phyloP scores from a whole-genome alignment of 2,888 invertebrate species.

The Hypselothyrea guttata region DNA sequence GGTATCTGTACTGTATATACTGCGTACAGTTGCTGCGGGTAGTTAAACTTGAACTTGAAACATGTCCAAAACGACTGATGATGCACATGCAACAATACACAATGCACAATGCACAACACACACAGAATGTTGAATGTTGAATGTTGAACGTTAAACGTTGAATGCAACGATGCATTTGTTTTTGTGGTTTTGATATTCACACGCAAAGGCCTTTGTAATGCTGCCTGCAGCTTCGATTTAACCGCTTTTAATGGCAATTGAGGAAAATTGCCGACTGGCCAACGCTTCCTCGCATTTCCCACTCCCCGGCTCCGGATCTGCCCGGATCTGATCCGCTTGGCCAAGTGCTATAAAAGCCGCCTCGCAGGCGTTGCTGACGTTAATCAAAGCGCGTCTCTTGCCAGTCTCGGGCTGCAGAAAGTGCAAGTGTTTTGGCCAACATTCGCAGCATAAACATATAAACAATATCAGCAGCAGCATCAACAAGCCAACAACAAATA shows the following conservation, averaged over 20 bases:
- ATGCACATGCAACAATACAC: conserved; percentile 54
- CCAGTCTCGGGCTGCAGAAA: conserved; percentile 43
- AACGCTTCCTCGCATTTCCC: not conserved
- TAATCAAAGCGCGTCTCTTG: conserved; percentile 72
- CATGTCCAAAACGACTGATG: conserved; percentile 30
- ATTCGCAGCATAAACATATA: conserved; percentile 9
- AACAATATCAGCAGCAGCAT: conserved; percentile 8
- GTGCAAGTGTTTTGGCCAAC: conserved; percentile 44
- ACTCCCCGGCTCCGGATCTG: conserved; percentile 7
- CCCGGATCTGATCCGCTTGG: conserved; percentile 7
- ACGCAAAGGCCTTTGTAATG: conserved; percentile 9
- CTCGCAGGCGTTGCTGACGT: conserved; percentile 39
- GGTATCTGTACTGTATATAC: no score
- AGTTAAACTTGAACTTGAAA: conserved; percentile 72
- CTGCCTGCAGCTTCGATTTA: conserved; percentile 34
- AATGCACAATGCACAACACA: conserved; percentile 45
- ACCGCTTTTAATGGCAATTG: conserved; percentile 59
- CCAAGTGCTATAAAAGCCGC: conserved; percentile 58
- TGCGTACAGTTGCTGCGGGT: not conserved
- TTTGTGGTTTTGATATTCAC: conserved; percentile 16
- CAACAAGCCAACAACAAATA: conserved; percentile 3
- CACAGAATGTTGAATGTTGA: conserved; percentile 35
- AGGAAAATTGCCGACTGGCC: conserved; percentile 49
- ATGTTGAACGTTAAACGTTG: conserved; percentile 34
- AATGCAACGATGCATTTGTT: no score